Conservation (phyloP, 2,797 vertebrate species). For the Gallirallus australis region DNA sequence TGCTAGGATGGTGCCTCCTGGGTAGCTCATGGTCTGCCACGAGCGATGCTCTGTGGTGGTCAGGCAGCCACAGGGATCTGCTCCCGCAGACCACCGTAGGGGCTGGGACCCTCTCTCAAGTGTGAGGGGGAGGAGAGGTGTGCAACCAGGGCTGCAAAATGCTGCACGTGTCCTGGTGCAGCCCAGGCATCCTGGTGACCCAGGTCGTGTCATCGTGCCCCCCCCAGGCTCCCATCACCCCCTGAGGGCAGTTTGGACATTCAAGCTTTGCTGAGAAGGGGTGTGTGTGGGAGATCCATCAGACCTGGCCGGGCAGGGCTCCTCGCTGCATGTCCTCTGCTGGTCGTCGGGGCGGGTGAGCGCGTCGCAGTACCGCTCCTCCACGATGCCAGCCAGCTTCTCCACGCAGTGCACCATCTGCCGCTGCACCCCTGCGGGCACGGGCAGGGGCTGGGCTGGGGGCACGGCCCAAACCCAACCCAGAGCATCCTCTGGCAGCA, state of each 20-base stretch:
- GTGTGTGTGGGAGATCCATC: too few relatives aligned
- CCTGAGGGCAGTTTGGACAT: neutral
- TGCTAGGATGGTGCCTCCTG: rapidly evolving
- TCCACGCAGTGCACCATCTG: constrained; percentile 89
- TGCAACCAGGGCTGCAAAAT: too few relatives aligned
- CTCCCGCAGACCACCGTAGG: rapidly evolving
- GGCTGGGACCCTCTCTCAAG: neutral
- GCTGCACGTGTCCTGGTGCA: neutral
- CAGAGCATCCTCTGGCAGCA: neutral
- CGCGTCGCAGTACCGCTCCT: constrained; percentile 86
- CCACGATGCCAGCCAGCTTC: constrained; percentile 85
- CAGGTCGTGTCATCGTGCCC: too few relatives aligned
- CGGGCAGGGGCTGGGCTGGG: neutral
- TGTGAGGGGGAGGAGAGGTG: neutral
- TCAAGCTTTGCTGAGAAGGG: neutral
- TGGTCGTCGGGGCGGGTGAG: constrained; percentile 85
- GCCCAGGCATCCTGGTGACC: rapidly evolving
- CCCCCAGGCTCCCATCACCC: rapidly evolving
- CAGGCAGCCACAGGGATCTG: neutral
- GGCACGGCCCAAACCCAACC: rapidly evolving
- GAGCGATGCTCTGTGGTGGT: rapidly evolving
- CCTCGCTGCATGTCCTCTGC: constrained; percentile 86
- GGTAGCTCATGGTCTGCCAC: rapidly evolving
- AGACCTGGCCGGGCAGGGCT: constrained; percentile 89
- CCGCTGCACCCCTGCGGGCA: constrained; percentile 86